phyloP scores from a whole-genome alignment of 2,888 invertebrate species.

The Torymus tubicola region DNA sequence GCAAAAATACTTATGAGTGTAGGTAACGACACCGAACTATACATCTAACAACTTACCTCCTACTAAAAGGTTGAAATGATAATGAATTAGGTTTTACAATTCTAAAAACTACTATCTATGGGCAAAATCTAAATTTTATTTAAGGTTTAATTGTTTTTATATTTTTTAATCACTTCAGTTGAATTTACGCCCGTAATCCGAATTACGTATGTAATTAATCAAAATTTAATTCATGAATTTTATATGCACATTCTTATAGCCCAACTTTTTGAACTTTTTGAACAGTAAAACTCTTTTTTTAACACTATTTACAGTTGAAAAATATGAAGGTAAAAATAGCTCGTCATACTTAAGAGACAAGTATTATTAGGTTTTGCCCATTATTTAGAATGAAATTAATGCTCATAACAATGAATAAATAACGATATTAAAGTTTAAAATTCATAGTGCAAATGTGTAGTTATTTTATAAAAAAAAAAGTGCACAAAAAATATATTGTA shows the following conservation, averaged over 20 bases:
- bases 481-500: slow-evolving; percentile 30
- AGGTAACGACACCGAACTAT: slow-evolving; percentile 39
- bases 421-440: not conserved
- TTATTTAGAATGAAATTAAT: not conserved
- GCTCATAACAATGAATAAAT: slow-evolving; percentile 13
- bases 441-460: slow-evolving; percentile 22
- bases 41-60: slow-evolving; percentile 46
- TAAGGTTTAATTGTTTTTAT: not conserved
- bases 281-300: too few relatives aligned
- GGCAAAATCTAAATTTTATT: not conserved
- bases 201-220: too few relatives aligned
- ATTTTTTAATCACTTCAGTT: too few relatives aligned
- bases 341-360: too few relatives aligned
- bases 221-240: too few relatives aligned
- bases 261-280: too few relatives aligned
- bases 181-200: too few relatives aligned
- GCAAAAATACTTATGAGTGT: slow-evolving; percentile 37
- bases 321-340: too few relatives aligned
- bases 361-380: not conserved
- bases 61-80: slow-evolving; percentile 14
- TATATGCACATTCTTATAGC: too few relatives aligned
- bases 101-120: too few relatives aligned
- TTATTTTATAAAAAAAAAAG: slow-evolving; percentile 25
- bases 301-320: too few relatives aligned
- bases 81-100: not conserved